Evolutionary conservation across 2,113 vertebrate species (phyloP).

Genomic region (Coracopsis vasa): DNA sequence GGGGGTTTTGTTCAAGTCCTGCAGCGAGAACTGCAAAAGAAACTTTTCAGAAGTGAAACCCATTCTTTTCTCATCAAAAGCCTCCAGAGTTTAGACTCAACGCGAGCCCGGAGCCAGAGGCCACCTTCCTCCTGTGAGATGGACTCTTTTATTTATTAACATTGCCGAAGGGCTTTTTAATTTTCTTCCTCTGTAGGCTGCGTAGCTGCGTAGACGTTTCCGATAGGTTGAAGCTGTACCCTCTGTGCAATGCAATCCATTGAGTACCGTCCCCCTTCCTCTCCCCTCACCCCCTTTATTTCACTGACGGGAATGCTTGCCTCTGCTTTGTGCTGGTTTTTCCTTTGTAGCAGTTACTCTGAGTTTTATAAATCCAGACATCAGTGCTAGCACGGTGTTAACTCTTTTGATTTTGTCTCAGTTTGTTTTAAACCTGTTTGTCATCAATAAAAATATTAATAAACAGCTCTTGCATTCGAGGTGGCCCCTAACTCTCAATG

Average conservation of each 20-base stretch:
- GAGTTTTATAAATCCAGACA: slow-evolving; percentile 60
- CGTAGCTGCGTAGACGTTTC: slow-evolving; percentile 52
- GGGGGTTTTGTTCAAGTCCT: background rate
- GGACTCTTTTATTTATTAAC: slow-evolving; percentile 71
- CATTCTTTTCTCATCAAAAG: slow-evolving; percentile 49
- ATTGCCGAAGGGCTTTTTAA: slow-evolving; percentile 74
- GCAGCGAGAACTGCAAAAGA: background rate
- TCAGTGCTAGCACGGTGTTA: slow-evolving; percentile 70
- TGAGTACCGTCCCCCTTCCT: slow-evolving; percentile 46
- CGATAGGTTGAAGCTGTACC: slow-evolving; percentile 61
- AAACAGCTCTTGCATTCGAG: slow-evolving; percentile 66
- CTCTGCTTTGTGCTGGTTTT: slow-evolving; percentile 74
- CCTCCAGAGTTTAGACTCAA: slow-evolving; percentile 55
- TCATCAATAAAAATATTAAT: slow-evolving; percentile 76
- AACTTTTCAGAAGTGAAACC: background rate
- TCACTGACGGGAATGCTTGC: slow-evolving; percentile 71
- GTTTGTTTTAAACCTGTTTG: slow-evolving; percentile 80
- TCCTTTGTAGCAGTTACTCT: slow-evolving; percentile 64
- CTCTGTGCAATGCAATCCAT: slow-evolving; percentile 67
- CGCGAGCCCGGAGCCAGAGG: slow-evolving; percentile 60
- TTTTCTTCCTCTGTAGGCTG: slow-evolving; percentile 68
- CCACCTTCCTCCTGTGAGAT: slow-evolving; percentile 81
- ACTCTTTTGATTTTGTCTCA: slow-evolving; percentile 65
- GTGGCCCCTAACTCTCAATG: background rate
- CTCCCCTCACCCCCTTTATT: slow-evolving; percentile 53